Base-by-base conservation (phyloP, 2,797 vertebrate genomes). In the Pagetopsis macropterus region DNA sequence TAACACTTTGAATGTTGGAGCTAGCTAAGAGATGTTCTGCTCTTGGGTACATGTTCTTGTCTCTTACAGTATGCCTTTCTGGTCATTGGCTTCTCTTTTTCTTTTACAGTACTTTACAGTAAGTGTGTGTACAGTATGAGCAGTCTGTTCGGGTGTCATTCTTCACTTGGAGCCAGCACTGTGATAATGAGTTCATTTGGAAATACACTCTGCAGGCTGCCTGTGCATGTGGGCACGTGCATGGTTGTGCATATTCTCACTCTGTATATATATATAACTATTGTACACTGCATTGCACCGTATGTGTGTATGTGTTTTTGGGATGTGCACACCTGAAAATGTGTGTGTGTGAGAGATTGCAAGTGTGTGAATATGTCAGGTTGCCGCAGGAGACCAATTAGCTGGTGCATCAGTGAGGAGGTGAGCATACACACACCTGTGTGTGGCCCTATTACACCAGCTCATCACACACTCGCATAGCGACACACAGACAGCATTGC, bases 361-460 rank as follows among this genome's bases (percentile, higher is more conserved):
- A 72, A 61, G 76, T 80, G 72, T 81, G 83, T 78, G 88, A 87
- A 87, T 89, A 60, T 92, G 91, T 92, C 92, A 93, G 88, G 72
- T 85, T 86, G 91, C 87, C 92, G 90, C 93, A 88, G 91, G 93
- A 94, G 93, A 93, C 93, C 92, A 94, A 95, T 94, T 94, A 94
- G 90, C 84, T 88, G 87, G 84, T 85, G 91, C 88, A 91, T 91
- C 87, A 90, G 88, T 88, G 90, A 90, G 90, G 87, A 93, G 87
- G 82, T 90, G 90, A 90, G 84, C 85, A 75, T 86, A 59, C 85
- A 89, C 89, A 90, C 86, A 90, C 88, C 88, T 89, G 87, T 89
- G 86, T 89, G 87, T 90, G 89, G 90, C 92, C 92, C 90, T 94
- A 91, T 94, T 94, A 93, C 92, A 92, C 86, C 87, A 88, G 85